phyloP scores from a whole-genome alignment of 37 sponge, comb jelly and placozoan species.

The Cladorhizidae sp. region DNA sequence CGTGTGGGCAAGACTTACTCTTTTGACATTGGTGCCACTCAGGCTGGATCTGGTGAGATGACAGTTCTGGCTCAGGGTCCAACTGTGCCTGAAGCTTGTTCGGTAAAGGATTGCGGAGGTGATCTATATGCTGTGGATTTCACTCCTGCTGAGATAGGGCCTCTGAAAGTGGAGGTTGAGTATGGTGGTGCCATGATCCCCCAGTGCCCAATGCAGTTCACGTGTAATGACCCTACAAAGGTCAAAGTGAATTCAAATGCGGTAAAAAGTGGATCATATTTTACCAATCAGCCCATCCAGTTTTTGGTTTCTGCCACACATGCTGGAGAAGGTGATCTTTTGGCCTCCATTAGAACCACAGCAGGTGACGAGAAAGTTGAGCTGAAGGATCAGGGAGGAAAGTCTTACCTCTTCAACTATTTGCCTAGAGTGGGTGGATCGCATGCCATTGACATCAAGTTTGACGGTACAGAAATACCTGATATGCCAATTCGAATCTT shows the following conservation, averaged over 20 bases:
- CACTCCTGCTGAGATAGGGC: conserved; percentile 57
- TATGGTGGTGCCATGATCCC: conserved; percentile 35
- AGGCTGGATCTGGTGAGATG: conserved; percentile 71
- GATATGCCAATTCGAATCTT: conserved; percentile 45
- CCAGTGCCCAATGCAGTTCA: conserved; percentile 48
- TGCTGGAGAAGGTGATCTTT: conserved; percentile 74
- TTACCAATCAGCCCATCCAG: conserved; percentile 45
- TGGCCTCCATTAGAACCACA: conserved; percentile 29
- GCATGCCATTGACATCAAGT: conserved; percentile 53
- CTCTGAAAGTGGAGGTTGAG: conserved; percentile 24
- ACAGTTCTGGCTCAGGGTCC: conserved; percentile 32
- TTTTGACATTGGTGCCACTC: conserved; percentile 40
- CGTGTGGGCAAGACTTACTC: conserved; percentile 43
- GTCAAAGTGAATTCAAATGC: conserved; percentile 42
- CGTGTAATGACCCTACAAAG: conserved; percentile 63
- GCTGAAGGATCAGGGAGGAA: conserved; percentile 21
- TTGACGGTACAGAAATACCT: conserved; percentile 60
- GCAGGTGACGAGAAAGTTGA: conserved; percentile 28
- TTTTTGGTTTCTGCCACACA: conserved; percentile 50
- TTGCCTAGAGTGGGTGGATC: conserved; percentile 49
- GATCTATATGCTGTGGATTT: conserved; percentile 51
- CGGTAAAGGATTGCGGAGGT: conserved; percentile 3
- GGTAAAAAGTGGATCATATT: conserved; percentile 40
- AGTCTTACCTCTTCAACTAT: conserved; percentile 53
- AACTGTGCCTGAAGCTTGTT: conserved; percentile 47